phyloP scores from a whole-genome alignment of 2,113 vertebrate genomes.

The Xiphorhynchus elegans region DNA sequence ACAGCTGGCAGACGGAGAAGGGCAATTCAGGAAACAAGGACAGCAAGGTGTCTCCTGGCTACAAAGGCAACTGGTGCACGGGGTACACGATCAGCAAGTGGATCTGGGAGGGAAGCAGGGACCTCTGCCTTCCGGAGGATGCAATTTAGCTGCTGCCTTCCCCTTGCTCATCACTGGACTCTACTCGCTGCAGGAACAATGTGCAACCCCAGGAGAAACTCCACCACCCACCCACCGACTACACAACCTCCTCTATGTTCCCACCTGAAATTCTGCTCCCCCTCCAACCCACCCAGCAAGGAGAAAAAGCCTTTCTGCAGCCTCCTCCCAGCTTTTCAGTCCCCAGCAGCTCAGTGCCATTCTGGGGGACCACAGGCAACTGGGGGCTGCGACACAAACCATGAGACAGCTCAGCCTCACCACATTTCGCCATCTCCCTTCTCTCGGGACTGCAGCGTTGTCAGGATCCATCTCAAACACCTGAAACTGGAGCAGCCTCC shows the following conservation, averaged over 20 bases:
- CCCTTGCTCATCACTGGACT: neutral
- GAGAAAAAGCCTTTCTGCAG: neutral
- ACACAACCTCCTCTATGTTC: neutral
- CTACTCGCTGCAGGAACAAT: neutral
- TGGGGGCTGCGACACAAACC: neutral
- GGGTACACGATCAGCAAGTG: neutral
- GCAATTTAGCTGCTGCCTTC: neutral
- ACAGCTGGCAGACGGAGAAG: neutral
- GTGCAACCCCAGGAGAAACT: neutral
- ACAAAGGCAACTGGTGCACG: neutral
- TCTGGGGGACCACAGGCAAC: neutral
- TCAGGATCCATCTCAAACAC: neutral
- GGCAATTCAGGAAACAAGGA: neutral
- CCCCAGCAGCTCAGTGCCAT: neutral
- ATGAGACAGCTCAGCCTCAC: neutral
- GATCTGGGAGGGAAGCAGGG: neutral
- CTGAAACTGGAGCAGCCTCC: neutral
- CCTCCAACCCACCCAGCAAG: neutral
- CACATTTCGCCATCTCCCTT: accelerated
- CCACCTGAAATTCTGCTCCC: neutral
- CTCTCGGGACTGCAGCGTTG: accelerated
- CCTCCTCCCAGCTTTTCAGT: neutral
- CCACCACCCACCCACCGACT: accelerated
- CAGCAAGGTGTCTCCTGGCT: neutral
- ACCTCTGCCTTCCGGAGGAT: neutral